A percentile compares a stretch with the other conserved stretches of the same genome.
Evolutionary conservation across 1,140 invertebrate genomes (phyloP).

Genomic region (Sarcophaga peregrina): DNA sequence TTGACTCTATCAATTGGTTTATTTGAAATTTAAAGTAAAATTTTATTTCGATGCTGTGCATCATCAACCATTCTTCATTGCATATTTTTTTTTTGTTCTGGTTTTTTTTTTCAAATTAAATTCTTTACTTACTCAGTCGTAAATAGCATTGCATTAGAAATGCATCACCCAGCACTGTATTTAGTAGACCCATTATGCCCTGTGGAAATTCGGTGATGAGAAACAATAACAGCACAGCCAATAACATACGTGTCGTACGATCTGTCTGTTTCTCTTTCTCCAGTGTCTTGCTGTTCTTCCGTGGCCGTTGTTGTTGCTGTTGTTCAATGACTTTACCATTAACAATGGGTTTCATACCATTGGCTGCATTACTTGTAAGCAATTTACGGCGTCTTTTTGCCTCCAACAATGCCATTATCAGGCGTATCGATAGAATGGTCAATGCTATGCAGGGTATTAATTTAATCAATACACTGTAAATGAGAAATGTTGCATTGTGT

Average conservation of each 20-base stretch:
- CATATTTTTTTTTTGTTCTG: no score
- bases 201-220: slow-evolving; percentile 88
- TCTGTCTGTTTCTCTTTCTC: slow-evolving; percentile 82
- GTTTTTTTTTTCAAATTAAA: neutral
- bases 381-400: slow-evolving; percentile 81
- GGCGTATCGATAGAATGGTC: slow-evolving; percentile 81
- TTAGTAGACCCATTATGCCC: slow-evolving; percentile 83
- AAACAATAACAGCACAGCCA: slow-evolving; percentile 91
- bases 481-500: slow-evolving; percentile 79
- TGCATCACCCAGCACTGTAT: slow-evolving; percentile 75
- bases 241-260: slow-evolving; percentile 91
- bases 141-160: slow-evolving; percentile 84
- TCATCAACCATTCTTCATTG: no score
- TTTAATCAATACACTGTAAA: slow-evolving; percentile 88
- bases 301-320: slow-evolving; percentile 51
- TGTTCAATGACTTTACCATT: slow-evolving; percentile 58
- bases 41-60: no score
- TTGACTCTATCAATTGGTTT: no score
- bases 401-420: slow-evolving; percentile 81
- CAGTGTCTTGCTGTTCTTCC: slow-evolving; percentile 66
- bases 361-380: slow-evolving; percentile 69
- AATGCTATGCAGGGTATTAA: slow-evolving; percentile 84
- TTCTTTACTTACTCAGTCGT: slow-evolving; percentile 71
- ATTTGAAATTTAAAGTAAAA: no score
- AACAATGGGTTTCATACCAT: slow-evolving; percentile 68